Evolutionary conservation across 2,888 invertebrate species (phyloP).

Genomic region (Auanema sp.): DNA sequence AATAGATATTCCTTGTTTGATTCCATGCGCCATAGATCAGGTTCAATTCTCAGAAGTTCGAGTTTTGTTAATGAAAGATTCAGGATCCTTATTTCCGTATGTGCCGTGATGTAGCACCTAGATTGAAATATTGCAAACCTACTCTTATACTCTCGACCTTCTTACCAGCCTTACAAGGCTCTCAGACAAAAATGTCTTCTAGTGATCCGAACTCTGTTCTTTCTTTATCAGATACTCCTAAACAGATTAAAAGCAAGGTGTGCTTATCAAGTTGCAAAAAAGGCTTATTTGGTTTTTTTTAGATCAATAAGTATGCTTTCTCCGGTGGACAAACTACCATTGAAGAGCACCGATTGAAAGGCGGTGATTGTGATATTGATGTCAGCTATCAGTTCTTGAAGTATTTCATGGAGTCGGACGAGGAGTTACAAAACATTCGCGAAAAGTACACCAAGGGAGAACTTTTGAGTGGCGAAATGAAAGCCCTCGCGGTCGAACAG

Average conservation of each 20-base stretch:
- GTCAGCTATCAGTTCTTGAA: slow-evolving; percentile 89
- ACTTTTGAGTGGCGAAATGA: slow-evolving; percentile 89
- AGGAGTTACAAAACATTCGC: slow-evolving; percentile 76
- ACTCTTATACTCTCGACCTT: slow-evolving; percentile 80
- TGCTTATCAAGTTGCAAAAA: slow-evolving; percentile 1
- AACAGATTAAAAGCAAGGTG: slow-evolving; percentile 93
- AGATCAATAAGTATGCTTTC: slow-evolving; percentile 92
- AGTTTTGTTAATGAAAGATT: background rate
- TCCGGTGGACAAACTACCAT: slow-evolving; percentile 91
- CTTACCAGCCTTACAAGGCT: slow-evolving; percentile 88
- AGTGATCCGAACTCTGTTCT: slow-evolving; percentile 90
- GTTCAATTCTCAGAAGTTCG: slow-evolving; percentile 60
- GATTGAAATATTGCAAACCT: slow-evolving; percentile 84
- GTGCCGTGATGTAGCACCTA: slow-evolving; percentile 95
- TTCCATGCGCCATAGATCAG: slow-evolving; percentile 98
- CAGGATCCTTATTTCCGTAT: slow-evolving; percentile 97
- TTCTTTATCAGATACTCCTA: slow-evolving; percentile 89
- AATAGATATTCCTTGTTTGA: slow-evolving; percentile 79
- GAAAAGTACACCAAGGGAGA: slow-evolving; percentile 83
- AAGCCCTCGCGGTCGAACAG: slow-evolving; percentile 81
- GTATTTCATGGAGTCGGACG: slow-evolving; percentile 93
- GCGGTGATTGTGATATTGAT: slow-evolving; percentile 95
- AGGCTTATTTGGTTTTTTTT: slow-evolving; percentile 33
- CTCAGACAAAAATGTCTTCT: slow-evolving; percentile 97
- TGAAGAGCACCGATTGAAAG: slow-evolving; percentile 81